Evolutionary conservation across 2,888 invertebrate genomes (phyloP).

Genomic region (Aporophyla lueneburgensis): DNA sequence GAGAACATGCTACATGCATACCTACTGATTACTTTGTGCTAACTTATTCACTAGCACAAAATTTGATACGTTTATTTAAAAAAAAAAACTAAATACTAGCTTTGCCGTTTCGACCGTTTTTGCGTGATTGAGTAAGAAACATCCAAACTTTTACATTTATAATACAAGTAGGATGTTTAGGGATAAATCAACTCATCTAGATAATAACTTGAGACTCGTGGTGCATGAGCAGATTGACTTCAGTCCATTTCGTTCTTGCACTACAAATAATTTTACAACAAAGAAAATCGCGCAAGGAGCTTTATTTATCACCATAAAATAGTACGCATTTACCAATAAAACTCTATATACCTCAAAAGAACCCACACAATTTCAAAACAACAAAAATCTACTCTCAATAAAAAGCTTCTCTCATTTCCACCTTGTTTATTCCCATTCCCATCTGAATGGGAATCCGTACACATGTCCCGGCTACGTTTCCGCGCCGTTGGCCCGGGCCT

Average conservation of each 20-base stretch:
- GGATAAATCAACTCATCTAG: too few species aligned
- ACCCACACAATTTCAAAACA: slow-evolving; percentile 13
- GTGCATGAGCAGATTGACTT: too few species aligned
- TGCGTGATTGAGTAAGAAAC: too few species aligned
- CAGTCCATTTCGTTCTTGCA: background rate
- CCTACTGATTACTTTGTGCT: too few species aligned
- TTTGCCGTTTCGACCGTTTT: too few species aligned
- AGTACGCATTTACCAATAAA: background rate
- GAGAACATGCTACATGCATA: background rate
- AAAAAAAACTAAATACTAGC: background rate
- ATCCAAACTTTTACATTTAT: too few species aligned
- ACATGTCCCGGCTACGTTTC: slow-evolving; percentile 66
- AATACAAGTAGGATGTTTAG: too few species aligned
- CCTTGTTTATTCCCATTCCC: slow-evolving; percentile 63
- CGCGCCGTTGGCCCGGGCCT: slow-evolving; percentile 59
- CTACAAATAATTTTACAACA: background rate
- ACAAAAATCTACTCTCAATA: slow-evolving; percentile 42
- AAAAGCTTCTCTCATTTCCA: slow-evolving; percentile 55
- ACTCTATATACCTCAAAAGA: background rate
- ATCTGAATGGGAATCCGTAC: slow-evolving; percentile 66
- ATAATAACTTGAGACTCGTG: too few species aligned
- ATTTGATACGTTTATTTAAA: background rate
- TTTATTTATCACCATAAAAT: background rate
- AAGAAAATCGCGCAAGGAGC: background rate
- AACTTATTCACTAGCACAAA: background rate